A percentile compares a stretch with the other conserved stretches of the same genome.
phyloP scores from a whole-genome alignment of 2,113 vertebrate genomes.

The Chloropsis hardwickii region DNA sequence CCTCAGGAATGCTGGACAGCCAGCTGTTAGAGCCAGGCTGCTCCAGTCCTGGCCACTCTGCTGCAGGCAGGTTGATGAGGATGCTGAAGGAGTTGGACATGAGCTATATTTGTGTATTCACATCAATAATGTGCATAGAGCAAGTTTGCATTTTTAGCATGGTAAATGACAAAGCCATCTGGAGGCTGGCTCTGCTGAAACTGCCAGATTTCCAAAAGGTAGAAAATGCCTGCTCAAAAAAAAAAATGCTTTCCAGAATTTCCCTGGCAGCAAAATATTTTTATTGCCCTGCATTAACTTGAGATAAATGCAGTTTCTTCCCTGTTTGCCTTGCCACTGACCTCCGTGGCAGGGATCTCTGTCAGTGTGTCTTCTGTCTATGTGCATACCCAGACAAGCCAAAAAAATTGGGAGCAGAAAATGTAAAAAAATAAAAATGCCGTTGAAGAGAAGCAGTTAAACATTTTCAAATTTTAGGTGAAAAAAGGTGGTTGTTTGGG shows the following conservation, averaged over 20 bases:
- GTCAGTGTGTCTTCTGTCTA: background rate
- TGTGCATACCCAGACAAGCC: accelerated
- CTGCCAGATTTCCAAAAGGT: background rate
- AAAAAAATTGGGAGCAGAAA: background rate
- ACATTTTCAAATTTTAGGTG: background rate
- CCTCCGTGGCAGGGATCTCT: background rate
- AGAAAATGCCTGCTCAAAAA: background rate
- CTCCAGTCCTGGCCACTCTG: background rate
- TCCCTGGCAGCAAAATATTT: background rate
- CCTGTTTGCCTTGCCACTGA: background rate
- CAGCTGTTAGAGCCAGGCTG: background rate
- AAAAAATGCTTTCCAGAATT: background rate
- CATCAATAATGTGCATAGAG: background rate
- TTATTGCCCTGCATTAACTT: background rate
- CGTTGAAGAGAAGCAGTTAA: background rate
- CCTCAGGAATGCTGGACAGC: background rate
- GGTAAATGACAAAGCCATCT: background rate
- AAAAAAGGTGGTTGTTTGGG: background rate
- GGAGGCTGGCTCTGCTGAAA: background rate
- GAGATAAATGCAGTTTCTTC: background rate
- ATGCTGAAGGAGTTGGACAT: background rate
- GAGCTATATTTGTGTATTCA: background rate
- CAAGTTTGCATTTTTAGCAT: background rate
- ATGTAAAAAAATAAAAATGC: background rate
- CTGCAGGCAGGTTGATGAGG: background rate